A percentile compares a stretch with the other conserved stretches of the same genome.
phyloP scores from a whole-genome alignment of 2,113 vertebrate genomes.

The Microtus ochrogaster region DNA sequence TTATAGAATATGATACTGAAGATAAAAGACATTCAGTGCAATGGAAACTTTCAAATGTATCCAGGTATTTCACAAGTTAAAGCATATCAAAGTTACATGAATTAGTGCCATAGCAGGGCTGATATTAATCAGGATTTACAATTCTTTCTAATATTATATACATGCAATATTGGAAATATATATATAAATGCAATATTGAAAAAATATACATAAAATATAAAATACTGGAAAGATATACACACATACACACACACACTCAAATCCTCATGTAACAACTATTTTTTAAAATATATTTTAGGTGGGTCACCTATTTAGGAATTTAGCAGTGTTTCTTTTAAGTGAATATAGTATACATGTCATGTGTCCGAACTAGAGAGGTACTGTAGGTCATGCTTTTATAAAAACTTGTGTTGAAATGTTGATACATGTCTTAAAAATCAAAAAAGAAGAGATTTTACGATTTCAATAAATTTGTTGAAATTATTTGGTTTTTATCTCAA shows the following conservation, averaged over 20 bases:
- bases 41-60: background rate
- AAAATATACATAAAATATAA: too few relatives aligned
- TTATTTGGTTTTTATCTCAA: background rate
- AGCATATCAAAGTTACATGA: background rate
- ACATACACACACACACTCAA: background rate
- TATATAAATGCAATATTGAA: background rate
- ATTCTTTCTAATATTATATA: background rate
- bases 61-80: background rate
- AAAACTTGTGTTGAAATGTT: constrained; percentile 1
- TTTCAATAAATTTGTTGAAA: constrained; percentile 44
- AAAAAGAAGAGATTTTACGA: constrained; percentile 11
- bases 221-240: too few relatives aligned
- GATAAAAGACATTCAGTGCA: background rate
- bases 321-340: background rate
- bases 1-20: background rate
- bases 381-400: background rate
- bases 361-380: background rate
- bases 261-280: rapidly evolving
- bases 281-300: background rate
- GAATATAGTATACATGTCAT: background rate
- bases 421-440: background rate
- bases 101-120: background rate
- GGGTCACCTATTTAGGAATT: background rate
- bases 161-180: too few relatives aligned
- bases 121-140: background rate